Evolutionary conservation across 2,888 invertebrate genomes (phyloP).

Genomic region (Hydriomena furcata): DNA sequence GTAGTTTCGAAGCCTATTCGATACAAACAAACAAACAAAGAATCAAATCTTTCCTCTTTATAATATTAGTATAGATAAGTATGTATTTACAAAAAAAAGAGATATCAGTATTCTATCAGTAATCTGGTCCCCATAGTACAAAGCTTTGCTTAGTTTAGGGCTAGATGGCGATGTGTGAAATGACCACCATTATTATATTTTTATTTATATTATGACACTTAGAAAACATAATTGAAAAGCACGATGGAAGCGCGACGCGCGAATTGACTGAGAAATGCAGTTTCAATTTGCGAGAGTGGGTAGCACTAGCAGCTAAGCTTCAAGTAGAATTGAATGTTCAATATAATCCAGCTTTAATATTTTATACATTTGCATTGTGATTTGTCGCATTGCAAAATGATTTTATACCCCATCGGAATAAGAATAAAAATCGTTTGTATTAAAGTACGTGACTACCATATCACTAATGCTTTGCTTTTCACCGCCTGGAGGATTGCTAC

Average conservation of each 20-base stretch:
- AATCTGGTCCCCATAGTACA: too few relatives aligned
- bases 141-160: too few relatives aligned
- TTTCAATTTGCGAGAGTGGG: conserved; percentile 16
- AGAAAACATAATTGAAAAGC: not conserved
- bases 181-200: too few relatives aligned
- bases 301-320: conserved; percentile 3
- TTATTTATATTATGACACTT: not conserved
- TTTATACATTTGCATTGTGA: conserved; percentile 8
- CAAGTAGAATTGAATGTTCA: conserved; percentile 34
- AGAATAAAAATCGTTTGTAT: conserved; percentile 15
- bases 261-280: conserved; percentile 2
- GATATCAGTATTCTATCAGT: too few relatives aligned
- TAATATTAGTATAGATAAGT: too few relatives aligned
- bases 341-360: conserved; percentile 15
- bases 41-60: too few relatives aligned
- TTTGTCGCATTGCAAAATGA: conserved; percentile 14
- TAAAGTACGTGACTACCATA: conserved; percentile 18
- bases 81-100: too few relatives aligned
- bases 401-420: conserved; percentile 21
- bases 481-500: not conserved
- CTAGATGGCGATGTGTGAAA: too few relatives aligned
- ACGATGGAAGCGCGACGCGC: not conserved
- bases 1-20: too few relatives aligned
- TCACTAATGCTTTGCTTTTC: conserved; percentile 8
- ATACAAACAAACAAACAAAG: too few relatives aligned